These are phyloP conservation scores for Syngnathus acus DNA, from an alignment of 2,797 vertebrate genomes.

Conservation along the genomic window DNA sequence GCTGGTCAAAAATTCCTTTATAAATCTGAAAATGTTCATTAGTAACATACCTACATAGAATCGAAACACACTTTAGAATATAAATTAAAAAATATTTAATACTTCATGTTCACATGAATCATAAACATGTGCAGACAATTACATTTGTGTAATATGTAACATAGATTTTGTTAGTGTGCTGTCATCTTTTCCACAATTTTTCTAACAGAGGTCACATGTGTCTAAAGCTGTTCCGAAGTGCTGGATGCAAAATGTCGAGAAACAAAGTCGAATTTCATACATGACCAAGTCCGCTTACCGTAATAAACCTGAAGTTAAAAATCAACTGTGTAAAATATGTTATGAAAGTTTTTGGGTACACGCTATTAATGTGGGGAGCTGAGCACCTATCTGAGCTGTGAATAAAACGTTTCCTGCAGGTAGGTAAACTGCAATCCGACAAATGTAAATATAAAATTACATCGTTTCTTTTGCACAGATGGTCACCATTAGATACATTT, in stretches of 20 bases:
- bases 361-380: not conserved
- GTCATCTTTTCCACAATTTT: slow-evolving; percentile 26
- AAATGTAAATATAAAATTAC: not conserved
- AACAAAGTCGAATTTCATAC: slow-evolving; percentile 5
- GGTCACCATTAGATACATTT: not conserved
- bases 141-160: slow-evolving; percentile 6
- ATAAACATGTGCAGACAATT: slow-evolving; percentile 36
- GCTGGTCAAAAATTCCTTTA: too few species aligned
- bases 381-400: not conserved
- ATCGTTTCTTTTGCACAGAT: not conserved
- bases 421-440: not conserved
- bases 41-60: not conserved
- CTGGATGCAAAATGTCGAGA: not conserved
- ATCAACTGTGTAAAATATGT: not conserved
- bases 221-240: slow-evolving; percentile 30
- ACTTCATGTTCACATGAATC: slow-evolving; percentile 45
- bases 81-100: slow-evolving; percentile 49
- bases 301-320: not conserved
- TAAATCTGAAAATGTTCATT: not conserved
- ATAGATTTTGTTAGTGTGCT: not conserved
- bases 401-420: not conserved
- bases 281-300: not conserved
- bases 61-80: not conserved
- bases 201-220: slow-evolving; percentile 23
- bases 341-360: not conserved